A percentile compares a stretch with the other conserved stretches of the same genome.
phyloP scores from a whole-genome alignment of 2,888 invertebrate species.

The Orthosia incerta region DNA sequence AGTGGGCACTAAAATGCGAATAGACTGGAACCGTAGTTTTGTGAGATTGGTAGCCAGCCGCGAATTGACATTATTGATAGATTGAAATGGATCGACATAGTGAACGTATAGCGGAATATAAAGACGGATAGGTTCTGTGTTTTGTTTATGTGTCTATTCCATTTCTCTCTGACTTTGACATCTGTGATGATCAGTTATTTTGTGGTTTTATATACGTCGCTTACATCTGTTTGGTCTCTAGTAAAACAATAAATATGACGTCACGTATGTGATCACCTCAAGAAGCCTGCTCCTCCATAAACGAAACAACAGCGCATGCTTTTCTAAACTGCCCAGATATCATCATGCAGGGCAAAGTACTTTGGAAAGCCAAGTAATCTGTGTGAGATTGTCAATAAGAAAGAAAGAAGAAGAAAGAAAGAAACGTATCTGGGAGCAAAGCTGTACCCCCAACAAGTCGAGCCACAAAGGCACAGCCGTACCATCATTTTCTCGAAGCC shows the following conservation, averaged over 20 bases:
- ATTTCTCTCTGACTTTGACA: neutral
- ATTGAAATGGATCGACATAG: slow-evolving; percentile 6
- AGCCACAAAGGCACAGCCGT: too few species aligned
- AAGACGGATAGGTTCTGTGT: neutral
- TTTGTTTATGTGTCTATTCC: neutral
- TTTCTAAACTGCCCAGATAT: neutral
- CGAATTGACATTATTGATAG: neutral
- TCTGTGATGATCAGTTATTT: neutral
- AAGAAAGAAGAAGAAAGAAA: too few species aligned
- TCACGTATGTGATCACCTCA: too few species aligned
- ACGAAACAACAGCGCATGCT: neutral
- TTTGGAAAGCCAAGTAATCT: neutral
- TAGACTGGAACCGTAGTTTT: neutral
- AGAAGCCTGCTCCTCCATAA: too few species aligned
- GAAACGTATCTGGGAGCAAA: too few species aligned
- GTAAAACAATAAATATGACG: too few species aligned
- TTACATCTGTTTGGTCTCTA: neutral
- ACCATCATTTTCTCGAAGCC: too few species aligned
- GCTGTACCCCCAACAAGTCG: too few species aligned
- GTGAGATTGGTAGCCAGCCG: neutral
- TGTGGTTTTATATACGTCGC: neutral
- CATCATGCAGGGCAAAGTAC: neutral
- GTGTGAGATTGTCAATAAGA: neutral
- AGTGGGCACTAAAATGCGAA: neutral
- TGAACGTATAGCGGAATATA: neutral